Percentiles rank a stretch among this genome's conserved stretches.
Evolutionary conservation across 2,797 vertebrate genomes (phyloP).

Genomic region (Anguilla megastoma): DNA sequence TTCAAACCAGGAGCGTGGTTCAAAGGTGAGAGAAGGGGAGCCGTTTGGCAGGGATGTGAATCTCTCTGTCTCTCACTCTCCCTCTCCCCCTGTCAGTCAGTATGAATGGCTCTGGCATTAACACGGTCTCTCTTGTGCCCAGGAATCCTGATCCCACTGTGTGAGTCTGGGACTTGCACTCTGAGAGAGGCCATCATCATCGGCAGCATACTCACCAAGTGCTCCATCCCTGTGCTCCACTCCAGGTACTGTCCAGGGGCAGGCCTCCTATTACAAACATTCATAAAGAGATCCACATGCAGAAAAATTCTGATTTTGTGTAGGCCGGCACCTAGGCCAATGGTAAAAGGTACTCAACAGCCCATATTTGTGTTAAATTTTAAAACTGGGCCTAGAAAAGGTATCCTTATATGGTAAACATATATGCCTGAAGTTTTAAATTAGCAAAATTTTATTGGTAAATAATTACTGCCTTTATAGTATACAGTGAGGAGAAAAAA

Average conservation of each 20-base stretch:
- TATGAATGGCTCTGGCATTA: not conserved
- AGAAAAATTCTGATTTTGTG: not conserved
- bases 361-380: no score
- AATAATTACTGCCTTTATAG: not conserved
- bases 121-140: not conserved
- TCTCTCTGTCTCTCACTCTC: not conserved
- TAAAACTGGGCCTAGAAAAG: no score
- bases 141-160: slow-evolving; percentile 94
- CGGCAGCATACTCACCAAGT: slow-evolving; percentile 92
- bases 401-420: no score
- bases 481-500: not conserved
- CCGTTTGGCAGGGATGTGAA: not conserved
- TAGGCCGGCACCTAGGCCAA: not conserved
- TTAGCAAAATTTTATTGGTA: no score
- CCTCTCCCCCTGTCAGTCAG: not conserved
- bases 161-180: slow-evolving; percentile 92
- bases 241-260: slow-evolving; percentile 80
- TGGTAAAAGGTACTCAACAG: not conserved
- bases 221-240: slow-evolving; percentile 94
- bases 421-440: no score
- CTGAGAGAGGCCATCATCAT: slow-evolving; percentile 93
- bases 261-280: slow-evolving; percentile 12
- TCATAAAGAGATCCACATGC: not conserved
- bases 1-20: slow-evolving; percentile 98
- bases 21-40: slow-evolving; percentile 79